Conservation (phyloP, 2,888 invertebrate species). For the Galeopsomyia nigrocyanea region DNA sequence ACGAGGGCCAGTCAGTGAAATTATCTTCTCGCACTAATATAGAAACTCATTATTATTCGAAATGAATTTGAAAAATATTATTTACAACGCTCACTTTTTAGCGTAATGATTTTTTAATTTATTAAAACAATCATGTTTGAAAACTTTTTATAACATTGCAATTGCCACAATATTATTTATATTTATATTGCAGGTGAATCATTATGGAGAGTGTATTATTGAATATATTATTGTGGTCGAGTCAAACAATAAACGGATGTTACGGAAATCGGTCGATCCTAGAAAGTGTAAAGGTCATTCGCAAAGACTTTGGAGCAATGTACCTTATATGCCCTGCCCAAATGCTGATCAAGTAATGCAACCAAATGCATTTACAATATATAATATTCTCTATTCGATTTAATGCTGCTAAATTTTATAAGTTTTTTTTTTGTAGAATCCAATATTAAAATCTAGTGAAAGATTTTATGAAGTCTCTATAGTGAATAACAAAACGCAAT, state of each 20-base stretch:
- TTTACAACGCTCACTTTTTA: neutral
- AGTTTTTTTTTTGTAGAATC: conserved; percentile 59
- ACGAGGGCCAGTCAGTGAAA: no score
- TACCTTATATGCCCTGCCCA: conserved; percentile 65
- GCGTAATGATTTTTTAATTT: conserved; percentile 6
- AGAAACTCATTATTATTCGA: no score
- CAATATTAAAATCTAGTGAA: conserved; percentile 67
- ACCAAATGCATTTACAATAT: conserved; percentile 14
- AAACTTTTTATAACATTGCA: neutral
- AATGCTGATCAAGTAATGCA: conserved; percentile 64
- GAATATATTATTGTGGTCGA: conserved; percentile 64
- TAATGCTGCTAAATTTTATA: neutral
- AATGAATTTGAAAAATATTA: neutral
- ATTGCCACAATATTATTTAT: neutral
- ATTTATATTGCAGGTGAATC: conserved; percentile 58
- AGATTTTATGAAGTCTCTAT: conserved; percentile 62
- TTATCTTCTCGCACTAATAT: no score
- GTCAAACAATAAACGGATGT: conserved; percentile 54
- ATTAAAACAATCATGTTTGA: neutral
- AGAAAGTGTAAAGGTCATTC: conserved; percentile 64
- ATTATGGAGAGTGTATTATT: conserved; percentile 66
- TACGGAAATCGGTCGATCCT: conserved; percentile 68
- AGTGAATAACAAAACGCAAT: conserved; percentile 55
- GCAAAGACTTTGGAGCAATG: conserved; percentile 63
- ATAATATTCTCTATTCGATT: conserved; percentile 10